Evolutionary conservation across 2,888 invertebrate genomes (phyloP), one percentile per base, ranked within the genome.

Genomic region (Sipha maydis): DNA sequence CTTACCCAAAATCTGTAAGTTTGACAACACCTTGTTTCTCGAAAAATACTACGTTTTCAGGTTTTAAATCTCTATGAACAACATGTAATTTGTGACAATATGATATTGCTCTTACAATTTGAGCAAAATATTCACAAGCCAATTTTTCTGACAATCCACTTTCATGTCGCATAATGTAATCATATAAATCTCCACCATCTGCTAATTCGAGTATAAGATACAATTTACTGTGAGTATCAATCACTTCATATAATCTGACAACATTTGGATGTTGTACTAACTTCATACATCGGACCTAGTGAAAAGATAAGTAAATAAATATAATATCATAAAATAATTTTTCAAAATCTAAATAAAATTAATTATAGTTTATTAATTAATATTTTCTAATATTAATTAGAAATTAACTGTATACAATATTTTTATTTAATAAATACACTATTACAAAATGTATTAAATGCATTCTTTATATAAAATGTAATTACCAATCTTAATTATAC

Each of bases 1-100:
- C 90, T 89, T 95, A 96, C 90, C 98, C 99, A 93, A 99, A 99
- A 93, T 99, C 99, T 90, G 99, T 99, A 92, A 99, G 94, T 93
- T 99, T 99, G 61, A 99, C 99, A 92, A 98, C 95, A 89, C 98
- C 98, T 91, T 97, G 93, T 93, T 98, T 97, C 93, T 99, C 98
- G 92, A 99, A 99, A 93, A 99, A 99, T 83, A 99, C 98, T 89
- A 99, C 99, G 93, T 99, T 99, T 93, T 99, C 99, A 25, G 99
- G 99, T 93, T 99, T 99, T 90, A 99, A 94, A 93, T 99, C 99
- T 90, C 99, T 94, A 91, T 96, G 96, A 28, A 96, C 95, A 48
- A 96, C 96, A 92, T 96, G 95, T 90, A 96, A 94, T 93, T 97
- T 96, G 93, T 99, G 99, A 93, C 99, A 99, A 92, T 99, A 97